Conservation (phyloP, 2,113 vertebrate species). For the Rousettus leschenaultii region DNA sequence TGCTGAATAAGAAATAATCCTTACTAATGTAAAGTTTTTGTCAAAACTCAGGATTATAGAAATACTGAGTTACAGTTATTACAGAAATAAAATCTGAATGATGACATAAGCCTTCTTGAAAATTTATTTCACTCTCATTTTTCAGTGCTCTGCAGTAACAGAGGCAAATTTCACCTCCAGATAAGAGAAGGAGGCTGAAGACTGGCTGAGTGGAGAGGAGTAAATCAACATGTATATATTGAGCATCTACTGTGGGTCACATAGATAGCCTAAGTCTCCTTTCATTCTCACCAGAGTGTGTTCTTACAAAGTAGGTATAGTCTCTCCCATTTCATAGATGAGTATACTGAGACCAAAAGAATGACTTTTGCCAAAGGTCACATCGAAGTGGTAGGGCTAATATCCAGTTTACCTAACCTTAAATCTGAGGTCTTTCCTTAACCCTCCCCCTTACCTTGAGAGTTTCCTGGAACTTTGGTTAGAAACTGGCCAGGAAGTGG, state of each 20-base stretch:
- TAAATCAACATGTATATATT: background rate
- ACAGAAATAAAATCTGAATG: background rate
- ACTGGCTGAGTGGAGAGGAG: background rate
- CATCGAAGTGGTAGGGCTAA: background rate
- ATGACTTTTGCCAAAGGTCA: background rate
- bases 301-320: background rate
- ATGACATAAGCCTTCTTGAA: background rate
- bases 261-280: background rate
- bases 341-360: background rate
- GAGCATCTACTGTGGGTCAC: background rate
- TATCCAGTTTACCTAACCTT: no score
- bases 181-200: background rate
- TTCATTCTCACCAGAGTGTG: background rate
- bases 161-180: background rate
- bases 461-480: background rate
- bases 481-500: background rate
- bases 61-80: background rate
- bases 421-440: background rate
- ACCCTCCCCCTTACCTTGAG: background rate
- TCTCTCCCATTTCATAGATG: background rate
- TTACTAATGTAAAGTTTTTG: background rate
- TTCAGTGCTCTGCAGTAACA: background rate
- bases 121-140: background rate
- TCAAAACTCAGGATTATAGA: background rate
- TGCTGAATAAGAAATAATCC: background rate